phyloP scores from a whole-genome alignment of 2,888 invertebrate species.

The Mechanitis mazaeus region DNA sequence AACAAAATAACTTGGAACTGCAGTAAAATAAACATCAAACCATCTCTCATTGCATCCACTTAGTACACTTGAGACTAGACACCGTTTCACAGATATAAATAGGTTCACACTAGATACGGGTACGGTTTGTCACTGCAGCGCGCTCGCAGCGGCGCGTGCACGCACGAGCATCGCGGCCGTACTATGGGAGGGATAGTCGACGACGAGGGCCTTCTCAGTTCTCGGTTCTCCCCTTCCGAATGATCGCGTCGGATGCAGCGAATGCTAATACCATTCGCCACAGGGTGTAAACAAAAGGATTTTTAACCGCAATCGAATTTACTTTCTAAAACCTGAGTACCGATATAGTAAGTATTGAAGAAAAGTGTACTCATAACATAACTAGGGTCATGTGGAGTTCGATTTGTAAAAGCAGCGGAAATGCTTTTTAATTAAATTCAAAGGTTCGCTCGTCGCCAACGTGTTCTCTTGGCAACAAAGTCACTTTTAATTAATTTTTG shows the following conservation, averaged over 20 bases:
- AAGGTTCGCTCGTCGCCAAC: conserved; percentile 7
- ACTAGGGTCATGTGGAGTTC: not conserved
- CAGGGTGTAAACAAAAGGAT: conserved; percentile 33
- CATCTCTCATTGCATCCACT: conserved; percentile 51
- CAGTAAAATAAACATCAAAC: conserved; percentile 59
- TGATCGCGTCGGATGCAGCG: conserved; percentile 71
- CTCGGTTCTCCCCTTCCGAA: conserved; percentile 60
- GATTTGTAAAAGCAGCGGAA: conserved; percentile 8
- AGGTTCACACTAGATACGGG: conserved; percentile 61
- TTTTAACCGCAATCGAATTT: conserved; percentile 22
- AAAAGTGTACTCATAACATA: not conserved
- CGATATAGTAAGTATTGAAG: not conserved
- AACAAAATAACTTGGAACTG: conserved; percentile 62
- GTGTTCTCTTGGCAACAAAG: conserved; percentile 10
- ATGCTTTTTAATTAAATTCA: conserved; percentile 4
- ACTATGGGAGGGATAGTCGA: conserved; percentile 63
- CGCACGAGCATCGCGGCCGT: conserved; percentile 66
- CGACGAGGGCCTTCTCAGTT: conserved; percentile 63
- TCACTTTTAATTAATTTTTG: conserved; percentile 12
- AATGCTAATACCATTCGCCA: conserved; percentile 54
- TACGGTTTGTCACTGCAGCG: conserved; percentile 61
- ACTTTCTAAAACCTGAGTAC: not conserved
- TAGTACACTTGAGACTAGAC: conserved; percentile 40
- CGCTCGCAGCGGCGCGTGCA: conserved; percentile 54
- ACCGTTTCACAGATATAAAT: conserved; percentile 55